Percentiles rank a stretch among this genome's conserved stretches.
phyloP scores from a whole-genome alignment of 2,113 vertebrate genomes.

The Sebastes fasciatus region DNA sequence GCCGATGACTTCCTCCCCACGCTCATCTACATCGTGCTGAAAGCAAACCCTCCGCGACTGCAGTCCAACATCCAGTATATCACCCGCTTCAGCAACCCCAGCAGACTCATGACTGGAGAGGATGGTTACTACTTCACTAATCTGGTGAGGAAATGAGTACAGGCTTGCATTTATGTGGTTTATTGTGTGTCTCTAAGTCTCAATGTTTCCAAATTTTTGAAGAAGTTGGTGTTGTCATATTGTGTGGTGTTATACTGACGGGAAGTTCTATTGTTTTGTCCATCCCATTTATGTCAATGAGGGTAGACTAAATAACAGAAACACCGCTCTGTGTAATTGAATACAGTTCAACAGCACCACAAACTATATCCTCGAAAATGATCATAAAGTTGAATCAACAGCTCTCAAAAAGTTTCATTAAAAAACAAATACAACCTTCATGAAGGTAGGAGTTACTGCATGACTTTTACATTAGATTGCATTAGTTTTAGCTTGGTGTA shows the following conservation, averaged over 20 bases:
- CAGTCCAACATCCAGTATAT: slow-evolving; percentile 99
- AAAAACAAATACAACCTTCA: too few species aligned
- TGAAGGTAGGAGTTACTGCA: neutral
- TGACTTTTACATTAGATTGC: neutral
- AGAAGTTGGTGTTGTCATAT: neutral
- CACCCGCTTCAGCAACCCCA: slow-evolving; percentile 96
- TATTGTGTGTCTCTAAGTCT: neutral
- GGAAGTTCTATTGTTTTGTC: neutral
- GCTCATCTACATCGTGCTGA: slow-evolving; percentile 95
- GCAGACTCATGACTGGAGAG: slow-evolving; percentile 95
- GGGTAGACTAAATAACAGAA: neutral
- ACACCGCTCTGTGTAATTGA: neutral
- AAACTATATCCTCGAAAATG: neutral
- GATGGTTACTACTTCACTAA: slow-evolving; percentile 99
- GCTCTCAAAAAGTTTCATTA: neutral
- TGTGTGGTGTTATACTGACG: neutral
- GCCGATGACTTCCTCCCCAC: slow-evolving; percentile 97
- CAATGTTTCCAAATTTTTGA: neutral
- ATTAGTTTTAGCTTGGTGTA: neutral
- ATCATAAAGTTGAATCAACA: neutral
- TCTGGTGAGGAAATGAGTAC: slow-evolving; percentile 84
- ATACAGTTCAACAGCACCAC: neutral
- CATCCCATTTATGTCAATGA: neutral
- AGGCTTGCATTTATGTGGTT: neutral
- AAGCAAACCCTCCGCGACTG: slow-evolving; percentile 95